phyloP scores from a whole-genome alignment of 2,888 invertebrate genomes.

The Calameuta pallipes region DNA sequence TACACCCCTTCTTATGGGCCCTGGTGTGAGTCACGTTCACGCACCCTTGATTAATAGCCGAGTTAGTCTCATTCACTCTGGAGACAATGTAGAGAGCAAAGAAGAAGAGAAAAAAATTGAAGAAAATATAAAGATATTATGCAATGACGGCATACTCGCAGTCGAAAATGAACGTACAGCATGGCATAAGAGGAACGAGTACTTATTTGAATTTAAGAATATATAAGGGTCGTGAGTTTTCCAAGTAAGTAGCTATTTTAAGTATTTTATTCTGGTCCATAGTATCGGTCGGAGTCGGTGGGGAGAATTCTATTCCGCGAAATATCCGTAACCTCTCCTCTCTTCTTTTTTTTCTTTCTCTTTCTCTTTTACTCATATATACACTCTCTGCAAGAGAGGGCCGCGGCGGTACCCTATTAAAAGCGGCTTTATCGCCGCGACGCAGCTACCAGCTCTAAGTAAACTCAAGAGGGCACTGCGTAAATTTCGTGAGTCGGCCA shows the following conservation, averaged over 20 bases:
- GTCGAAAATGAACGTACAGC: neutral
- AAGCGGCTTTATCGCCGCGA: neutral
- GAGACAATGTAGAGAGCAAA: neutral
- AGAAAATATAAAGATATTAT: neutral
- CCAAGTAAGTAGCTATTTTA: neutral
- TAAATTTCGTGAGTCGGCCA: slow-evolving; percentile 4
- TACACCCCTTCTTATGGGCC: neutral
- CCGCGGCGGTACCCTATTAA: neutral
- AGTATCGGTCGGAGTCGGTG: neutral
- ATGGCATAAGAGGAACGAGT: neutral
- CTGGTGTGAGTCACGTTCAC: slow-evolving; percentile 5
- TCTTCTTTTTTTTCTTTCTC: neutral
- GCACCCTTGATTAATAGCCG: neutral
- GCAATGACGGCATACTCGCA: neutral
- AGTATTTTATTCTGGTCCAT: neutral
- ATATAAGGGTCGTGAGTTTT: neutral
- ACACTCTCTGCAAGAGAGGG: neutral
- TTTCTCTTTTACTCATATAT: neutral
- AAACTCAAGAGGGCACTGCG: neutral
- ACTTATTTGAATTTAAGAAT: neutral
- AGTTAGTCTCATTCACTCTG: neutral
- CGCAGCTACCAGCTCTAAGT: neutral
- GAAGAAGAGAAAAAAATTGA: neutral
- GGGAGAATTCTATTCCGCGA: neutral
- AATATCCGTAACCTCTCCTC: neutral